Evolutionary conservation across 2,888 invertebrate genomes (phyloP), one percentile per base, ranked within the genome.

Genomic region (Troides oblongomaculatus): DNA sequence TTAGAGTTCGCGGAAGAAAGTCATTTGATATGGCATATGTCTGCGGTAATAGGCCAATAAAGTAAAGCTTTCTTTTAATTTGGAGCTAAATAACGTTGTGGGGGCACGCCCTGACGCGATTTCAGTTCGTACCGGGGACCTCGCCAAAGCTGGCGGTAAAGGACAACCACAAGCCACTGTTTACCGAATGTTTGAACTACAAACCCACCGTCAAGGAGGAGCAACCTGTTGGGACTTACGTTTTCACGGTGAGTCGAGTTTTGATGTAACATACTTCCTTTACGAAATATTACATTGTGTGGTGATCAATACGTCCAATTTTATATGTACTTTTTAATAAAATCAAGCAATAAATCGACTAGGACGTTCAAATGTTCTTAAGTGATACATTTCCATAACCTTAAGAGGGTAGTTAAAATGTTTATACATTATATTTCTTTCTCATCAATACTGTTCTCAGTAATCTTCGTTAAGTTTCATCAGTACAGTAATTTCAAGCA

Each of bases 161-260:
- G 85, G 94, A 97, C 88, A 97, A 97, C 87, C 96, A 97, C 84
- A 98, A 98, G 81, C 98, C 98, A 1, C 94, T 96, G 72, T 98
- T 98, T 87, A 95, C 94, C 59, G 94, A 97, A 77, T 99, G 99
- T 89, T 94, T 95, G 69, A 94, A 93, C 77, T 98, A 98, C 88
- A 95, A 94, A 79, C 97, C 97, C 0, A 93, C 94, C 43, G 96
- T 97, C 30, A 95, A 95, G 81, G 98, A 98, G 88, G 96, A 96
- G 78, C 95, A 96, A 82, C 93, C 94, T 0, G 89, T 94, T 56
- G 96, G 95, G 69, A 96, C 96, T 0, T 94, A 93, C 75, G 97
- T 99, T 17, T 95, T 97, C 70, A 92, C 93, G 87, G 96, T 96
- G 89, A 91, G 91, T 82, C 23, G 46, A 50, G 53, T 30, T 63